Evolutionary conservation across 2,113 vertebrate species (phyloP), one percentile per base, ranked within the genome.

Genomic region (Paratilapia polleni): DNA sequence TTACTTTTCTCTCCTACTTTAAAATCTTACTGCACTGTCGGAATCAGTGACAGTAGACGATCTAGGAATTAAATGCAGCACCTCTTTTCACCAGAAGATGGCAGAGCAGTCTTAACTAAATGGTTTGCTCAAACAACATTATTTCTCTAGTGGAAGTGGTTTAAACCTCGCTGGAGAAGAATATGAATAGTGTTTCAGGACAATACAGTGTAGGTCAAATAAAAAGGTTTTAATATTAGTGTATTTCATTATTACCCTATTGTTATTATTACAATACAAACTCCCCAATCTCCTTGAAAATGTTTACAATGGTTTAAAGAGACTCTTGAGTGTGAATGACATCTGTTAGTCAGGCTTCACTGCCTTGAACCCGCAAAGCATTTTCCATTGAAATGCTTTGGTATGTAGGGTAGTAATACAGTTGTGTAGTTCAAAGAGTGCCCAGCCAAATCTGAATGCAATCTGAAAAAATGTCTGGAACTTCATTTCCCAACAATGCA

Each of bases 11-110:
- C n/a, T 81, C 28, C 43, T 36, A 13, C 36, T 41, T 38, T 57
- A 43, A 68, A 43, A 26, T 15, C 34, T 66, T 56, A 20, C 19
- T 54, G 20, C 66, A 19, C 43, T 20, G 43, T 73, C 24, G 4
- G 24, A 57, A 22, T 47, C 28, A 73, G 31, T 2, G 2, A 61
- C 14, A 6, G 2, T 8, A 60, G 34, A 26, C 1, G 1, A n/a
- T 6, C 11, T 70, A 56, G 2, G 54, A 59, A 2, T 22, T 13
- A 22, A 26, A 38, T 56, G 82, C 87, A 89, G 3, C 11, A 20
- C 68, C 36, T 60, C 1, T 3, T 47, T 2, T 26, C 12, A 74
- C 89, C 93, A 90, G 86, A 86, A 95, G 93, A 86, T 92, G 92
- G 82, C 81, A 70, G 68, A 38, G 8, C 26, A 81, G 64, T 20